Conservation (phyloP, 2,113 vertebrate genomes). For the Pelecanus crispus region DNA sequence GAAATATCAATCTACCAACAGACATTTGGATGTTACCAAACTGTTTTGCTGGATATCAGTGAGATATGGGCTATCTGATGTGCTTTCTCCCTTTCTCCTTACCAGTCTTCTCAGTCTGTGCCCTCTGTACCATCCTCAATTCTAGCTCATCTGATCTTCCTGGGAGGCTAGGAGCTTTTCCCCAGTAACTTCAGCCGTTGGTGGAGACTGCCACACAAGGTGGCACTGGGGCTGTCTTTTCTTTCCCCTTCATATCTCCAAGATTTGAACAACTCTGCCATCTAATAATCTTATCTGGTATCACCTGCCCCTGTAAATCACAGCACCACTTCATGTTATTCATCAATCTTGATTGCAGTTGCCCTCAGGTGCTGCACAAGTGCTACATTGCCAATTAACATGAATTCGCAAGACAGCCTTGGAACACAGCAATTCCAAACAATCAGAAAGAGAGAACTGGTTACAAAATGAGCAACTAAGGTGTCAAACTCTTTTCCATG, state of each 20-base stretch:
- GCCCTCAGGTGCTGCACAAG: neutral
- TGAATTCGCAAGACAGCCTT: neutral
- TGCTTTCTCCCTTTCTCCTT: neutral
- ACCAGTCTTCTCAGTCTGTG: neutral
- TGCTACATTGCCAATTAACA: neutral
- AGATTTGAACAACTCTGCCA: neutral
- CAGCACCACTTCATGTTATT: neutral
- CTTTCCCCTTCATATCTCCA: neutral
- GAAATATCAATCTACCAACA: neutral
- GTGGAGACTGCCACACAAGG: neutral
- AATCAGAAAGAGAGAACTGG: neutral
- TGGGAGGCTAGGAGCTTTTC: neutral
- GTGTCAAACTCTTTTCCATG: neutral
- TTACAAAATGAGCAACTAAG: neutral
- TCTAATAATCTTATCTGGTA: neutral
- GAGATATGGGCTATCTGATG: neutral
- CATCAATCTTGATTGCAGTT: neutral
- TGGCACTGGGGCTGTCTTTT: neutral
- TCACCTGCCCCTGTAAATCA: neutral
- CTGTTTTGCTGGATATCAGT: neutral
- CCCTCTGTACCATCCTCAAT: fast-evolving
- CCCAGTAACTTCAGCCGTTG: neutral
- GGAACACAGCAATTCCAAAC: neutral
- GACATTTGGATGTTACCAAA: neutral
- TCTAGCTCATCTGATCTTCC: neutral